A percentile compares a stretch with the other conserved stretches of the same genome.
phyloP scores from a whole-genome alignment of 2,113 vertebrate genomes.

The Poeciliopsis prolifica region DNA sequence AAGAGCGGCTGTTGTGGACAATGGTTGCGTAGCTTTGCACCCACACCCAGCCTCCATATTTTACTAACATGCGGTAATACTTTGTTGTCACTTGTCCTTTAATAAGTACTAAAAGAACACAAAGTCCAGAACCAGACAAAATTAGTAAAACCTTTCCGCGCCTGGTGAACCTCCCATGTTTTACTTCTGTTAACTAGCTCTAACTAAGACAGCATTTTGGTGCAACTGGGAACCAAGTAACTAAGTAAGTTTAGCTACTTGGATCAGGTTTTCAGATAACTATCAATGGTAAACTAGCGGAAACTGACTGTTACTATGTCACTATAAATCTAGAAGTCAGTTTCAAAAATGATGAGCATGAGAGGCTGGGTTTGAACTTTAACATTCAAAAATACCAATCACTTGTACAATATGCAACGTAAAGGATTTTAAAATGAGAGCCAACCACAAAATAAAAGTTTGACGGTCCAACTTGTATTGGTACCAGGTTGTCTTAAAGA shows the following conservation, averaged over 20 bases:
- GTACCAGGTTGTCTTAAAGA: too few species aligned
- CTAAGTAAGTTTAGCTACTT: too few species aligned
- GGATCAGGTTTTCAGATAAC: too few species aligned
- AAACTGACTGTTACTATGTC: too few species aligned
- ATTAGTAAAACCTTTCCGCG: neutral
- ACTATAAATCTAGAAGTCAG: too few species aligned
- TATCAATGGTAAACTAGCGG: too few species aligned
- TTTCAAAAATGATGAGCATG: too few species aligned
- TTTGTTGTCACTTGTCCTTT: constrained; percentile 96
- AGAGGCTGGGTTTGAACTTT: neutral
- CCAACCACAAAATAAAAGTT: neutral
- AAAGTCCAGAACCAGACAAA: constrained; percentile 13
- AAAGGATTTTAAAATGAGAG: neutral
- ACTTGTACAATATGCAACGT: neutral
- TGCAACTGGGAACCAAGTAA: too few species aligned
- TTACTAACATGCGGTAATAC: constrained; percentile 92
- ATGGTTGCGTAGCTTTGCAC: constrained; percentile 95
- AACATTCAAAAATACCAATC: too few species aligned
- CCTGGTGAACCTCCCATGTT: neutral
- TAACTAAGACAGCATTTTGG: neutral
- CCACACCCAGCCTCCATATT: constrained; percentile 96
- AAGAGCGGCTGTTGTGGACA: constrained; percentile 95
- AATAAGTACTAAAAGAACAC: constrained; percentile 83
- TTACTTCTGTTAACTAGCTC: neutral
- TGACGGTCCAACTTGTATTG: too few species aligned